Base-by-base conservation (phyloP, 2,888 invertebrate species). In the Scrobipalpa atriplicella region DNA sequence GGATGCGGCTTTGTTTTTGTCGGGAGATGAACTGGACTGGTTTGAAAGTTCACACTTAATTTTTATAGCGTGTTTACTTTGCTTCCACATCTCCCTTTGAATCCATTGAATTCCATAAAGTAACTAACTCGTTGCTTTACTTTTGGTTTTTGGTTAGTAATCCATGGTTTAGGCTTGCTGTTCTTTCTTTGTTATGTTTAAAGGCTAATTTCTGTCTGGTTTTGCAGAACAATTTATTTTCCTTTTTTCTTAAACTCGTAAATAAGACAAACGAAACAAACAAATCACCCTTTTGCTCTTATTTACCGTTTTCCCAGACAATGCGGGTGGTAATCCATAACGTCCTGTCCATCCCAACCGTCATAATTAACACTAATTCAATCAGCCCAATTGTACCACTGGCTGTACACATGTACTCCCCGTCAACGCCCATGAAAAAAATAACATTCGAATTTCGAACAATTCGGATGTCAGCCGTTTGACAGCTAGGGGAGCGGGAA, bases 401-500 rank as follows among this genome's bases (percentile, higher is more conserved):
- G 85, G 82, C 86, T 89, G 86, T 89, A 86, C 83, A 47, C 58
- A 47, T 47, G 62, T 62, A 63, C 74, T 75, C 71, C 76, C 79
- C 89, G 90, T 90, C 89, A 88, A 90, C 91, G 92, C 91, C 91
- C 71, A 71, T 70, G 71, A 74, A 82, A 87, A 88, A 85, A 87
- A 86, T 81, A 85, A 85, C 84, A 86, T 84, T 83, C 84, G 80
- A 84, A 87, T 83, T 83, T 82, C 81, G 78, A 83, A 85, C 84
- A 83, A 84, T 88, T 89, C 73, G 73, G 83, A 85, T 71, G 74
- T 71, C 88, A 87, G 84, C 80, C 82, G 85, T 86, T 80, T 91
- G 91, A 90, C 92, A 90, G 90, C 87, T 83, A 90, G 92, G 92
- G 92, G 91, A 89, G 86, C 89, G 83, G 84, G 87, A 87, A 75